Conservation (phyloP, 2,888 invertebrate species). For the Drosophila infuscata region DNA sequence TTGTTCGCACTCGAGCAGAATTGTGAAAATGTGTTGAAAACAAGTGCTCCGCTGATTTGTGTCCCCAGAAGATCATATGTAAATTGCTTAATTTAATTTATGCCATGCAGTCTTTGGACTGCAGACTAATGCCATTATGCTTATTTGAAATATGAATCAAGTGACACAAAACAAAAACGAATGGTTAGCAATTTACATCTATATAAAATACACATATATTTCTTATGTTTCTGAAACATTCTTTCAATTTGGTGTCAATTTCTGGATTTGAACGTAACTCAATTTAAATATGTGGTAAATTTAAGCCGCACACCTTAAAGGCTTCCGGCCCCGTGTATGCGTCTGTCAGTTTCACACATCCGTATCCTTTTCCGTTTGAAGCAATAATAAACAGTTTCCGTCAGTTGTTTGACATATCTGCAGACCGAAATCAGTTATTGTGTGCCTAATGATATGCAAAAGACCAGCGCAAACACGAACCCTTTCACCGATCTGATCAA, state of each 20-base stretch:
- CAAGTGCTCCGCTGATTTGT: not conserved
- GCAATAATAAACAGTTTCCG: conserved; percentile 81
- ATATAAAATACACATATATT: not conserved
- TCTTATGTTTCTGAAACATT: not conserved
- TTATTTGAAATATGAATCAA: not conserved
- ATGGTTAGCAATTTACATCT: not conserved
- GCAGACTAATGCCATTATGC: not conserved
- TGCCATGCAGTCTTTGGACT: not conserved
- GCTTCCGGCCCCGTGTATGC: conserved; percentile 19
- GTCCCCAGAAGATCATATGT: not conserved
- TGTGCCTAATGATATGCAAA: conserved; percentile 77
- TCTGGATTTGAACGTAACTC: not conserved
- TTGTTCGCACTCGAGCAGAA: conserved; percentile 26
- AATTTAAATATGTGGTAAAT: conserved; percentile 26
- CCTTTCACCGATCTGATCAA: conserved; percentile 53
- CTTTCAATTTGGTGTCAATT: not conserved
- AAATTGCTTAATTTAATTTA: not conserved
- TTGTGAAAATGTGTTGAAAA: not conserved
- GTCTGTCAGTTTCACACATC: conserved; percentile 65
- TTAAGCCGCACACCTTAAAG: conserved; percentile 20
- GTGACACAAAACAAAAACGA: not conserved
- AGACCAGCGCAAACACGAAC: conserved; percentile 64
- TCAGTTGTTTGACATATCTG: conserved; percentile 74
- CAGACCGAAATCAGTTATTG: conserved; percentile 65
- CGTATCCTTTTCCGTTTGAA: conserved; percentile 77